Conservation (phyloP, 2,797 vertebrate genomes). For the Mus minutoides region DNA sequence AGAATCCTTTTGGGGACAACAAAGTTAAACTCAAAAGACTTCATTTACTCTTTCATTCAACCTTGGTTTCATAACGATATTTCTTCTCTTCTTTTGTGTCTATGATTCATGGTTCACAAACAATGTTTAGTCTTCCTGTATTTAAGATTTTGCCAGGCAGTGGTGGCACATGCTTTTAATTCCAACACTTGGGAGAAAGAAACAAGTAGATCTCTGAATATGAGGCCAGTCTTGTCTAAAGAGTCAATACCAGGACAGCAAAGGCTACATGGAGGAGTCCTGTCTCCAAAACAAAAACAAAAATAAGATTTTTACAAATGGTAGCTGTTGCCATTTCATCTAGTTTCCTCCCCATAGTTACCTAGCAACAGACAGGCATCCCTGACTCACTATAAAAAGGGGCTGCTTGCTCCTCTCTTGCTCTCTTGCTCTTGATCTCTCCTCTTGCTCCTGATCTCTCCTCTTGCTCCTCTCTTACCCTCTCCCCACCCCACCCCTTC, state of each 20-base stretch:
- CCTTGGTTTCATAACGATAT: neutral
- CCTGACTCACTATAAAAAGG: neutral
- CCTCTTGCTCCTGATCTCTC: neutral
- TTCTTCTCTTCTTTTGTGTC: neutral
- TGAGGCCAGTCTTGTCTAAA: neutral
- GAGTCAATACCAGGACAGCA: neutral
- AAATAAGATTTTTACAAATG: neutral
- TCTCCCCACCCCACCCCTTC: too few species aligned
- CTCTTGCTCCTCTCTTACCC: neutral
- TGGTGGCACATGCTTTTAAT: neutral
- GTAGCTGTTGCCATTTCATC: neutral
- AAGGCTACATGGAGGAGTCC: neutral
- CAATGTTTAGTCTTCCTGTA: neutral
- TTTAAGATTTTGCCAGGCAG: slow-evolving; percentile 17
- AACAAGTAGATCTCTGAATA: neutral
- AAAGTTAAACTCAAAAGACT: neutral
- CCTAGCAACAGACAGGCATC: neutral
- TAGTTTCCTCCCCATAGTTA: neutral
- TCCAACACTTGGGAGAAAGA: neutral
- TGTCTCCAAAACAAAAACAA: neutral
- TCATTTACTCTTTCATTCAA: neutral
- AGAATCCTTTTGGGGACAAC: neutral
- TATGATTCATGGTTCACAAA: neutral
- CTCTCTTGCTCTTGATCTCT: neutral
- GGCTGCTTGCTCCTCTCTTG: neutral